Evolutionary conservation across 1,140 invertebrate species (phyloP).

Genomic region (Caenorhabditis inopinata): DNA sequence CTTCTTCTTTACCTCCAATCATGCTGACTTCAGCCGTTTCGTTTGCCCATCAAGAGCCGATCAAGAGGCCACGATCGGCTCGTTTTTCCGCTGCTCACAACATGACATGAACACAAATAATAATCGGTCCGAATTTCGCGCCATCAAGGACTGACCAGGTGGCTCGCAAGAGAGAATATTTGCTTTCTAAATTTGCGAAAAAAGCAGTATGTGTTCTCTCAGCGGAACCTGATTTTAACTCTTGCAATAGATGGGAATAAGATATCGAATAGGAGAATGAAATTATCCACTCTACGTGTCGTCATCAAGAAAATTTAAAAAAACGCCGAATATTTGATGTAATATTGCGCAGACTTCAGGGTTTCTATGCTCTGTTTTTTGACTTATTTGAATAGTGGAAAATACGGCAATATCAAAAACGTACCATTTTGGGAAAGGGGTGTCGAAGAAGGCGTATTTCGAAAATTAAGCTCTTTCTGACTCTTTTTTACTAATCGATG

Average conservation of each 20-base stretch:
- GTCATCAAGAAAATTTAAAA: too few relatives aligned
- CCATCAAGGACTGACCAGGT: neutral
- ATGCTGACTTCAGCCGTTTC: too few relatives aligned
- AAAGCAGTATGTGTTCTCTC: neutral
- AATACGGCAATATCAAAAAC: neutral
- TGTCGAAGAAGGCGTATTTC: neutral
- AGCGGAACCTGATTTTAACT: neutral
- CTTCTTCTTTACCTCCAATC: too few relatives aligned
- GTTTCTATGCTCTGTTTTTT: too few relatives aligned
- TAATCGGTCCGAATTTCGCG: neutral
- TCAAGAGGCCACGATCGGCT: constrained; percentile 18
- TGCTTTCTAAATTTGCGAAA: neutral
- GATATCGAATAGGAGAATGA: too few relatives aligned
- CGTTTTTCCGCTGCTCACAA: neutral
- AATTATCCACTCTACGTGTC: too few relatives aligned
- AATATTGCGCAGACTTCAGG: too few relatives aligned
- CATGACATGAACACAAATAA: constrained; percentile 32
- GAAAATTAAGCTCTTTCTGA: constrained; percentile 1
- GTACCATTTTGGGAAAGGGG: neutral
- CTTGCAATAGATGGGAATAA: too few relatives aligned
- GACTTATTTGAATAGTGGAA: too few relatives aligned
- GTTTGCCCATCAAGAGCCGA: neutral
- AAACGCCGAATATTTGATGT: too few relatives aligned
- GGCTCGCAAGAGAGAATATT: neutral
- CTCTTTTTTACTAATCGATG: constrained; percentile 12